Evolutionary conservation across 1,140 invertebrate genomes (phyloP).

Genomic region (Cephus cinctus): DNA sequence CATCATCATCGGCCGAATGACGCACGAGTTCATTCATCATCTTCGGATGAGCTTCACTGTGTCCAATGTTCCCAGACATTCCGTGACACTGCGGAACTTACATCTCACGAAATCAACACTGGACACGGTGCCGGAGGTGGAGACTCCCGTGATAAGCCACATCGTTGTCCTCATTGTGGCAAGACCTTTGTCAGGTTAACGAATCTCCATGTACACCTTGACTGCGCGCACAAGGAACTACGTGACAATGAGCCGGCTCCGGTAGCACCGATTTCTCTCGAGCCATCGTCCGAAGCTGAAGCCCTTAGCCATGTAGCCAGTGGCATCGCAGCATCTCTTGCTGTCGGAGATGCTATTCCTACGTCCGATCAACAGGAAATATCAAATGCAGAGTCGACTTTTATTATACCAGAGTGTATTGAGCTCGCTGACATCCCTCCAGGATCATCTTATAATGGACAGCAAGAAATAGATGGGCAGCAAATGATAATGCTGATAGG

Average conservation of each 20-base stretch:
- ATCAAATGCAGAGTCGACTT: conserved; percentile 24
- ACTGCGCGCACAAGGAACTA: conserved; percentile 43
- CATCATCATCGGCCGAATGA: conserved; percentile 50
- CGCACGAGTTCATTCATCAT: conserved; percentile 20
- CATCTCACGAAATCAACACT: conserved; percentile 42
- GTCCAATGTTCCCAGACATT: conserved; percentile 39
- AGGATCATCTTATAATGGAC: conserved; percentile 28
- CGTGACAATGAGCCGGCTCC: conserved; percentile 15
- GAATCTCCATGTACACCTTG: conserved; percentile 43
- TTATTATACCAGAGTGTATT: conserved; percentile 32
- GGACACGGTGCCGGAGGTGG: conserved; percentile 32
- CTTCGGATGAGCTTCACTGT: conserved; percentile 36
- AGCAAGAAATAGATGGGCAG: conserved; percentile 32
- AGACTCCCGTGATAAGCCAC: conserved; percentile 36
- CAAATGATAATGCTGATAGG: conserved; percentile 51
- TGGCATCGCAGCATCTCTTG: conserved; percentile 60
- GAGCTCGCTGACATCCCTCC: conserved; percentile 28
- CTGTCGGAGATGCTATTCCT: conserved; percentile 57
- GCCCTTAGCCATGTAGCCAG: conserved; percentile 58
- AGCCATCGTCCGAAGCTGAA: conserved; percentile 58
- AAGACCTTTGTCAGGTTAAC: conserved; percentile 41
- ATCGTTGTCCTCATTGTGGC: conserved; percentile 45
- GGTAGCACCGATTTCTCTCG: conserved; percentile 27
- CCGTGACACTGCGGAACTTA: conserved; percentile 34
- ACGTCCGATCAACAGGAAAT: conserved; percentile 22